Evolutionary conservation across 1,140 invertebrate species (phyloP).

Genomic region (Nixonia krombeini): DNA sequence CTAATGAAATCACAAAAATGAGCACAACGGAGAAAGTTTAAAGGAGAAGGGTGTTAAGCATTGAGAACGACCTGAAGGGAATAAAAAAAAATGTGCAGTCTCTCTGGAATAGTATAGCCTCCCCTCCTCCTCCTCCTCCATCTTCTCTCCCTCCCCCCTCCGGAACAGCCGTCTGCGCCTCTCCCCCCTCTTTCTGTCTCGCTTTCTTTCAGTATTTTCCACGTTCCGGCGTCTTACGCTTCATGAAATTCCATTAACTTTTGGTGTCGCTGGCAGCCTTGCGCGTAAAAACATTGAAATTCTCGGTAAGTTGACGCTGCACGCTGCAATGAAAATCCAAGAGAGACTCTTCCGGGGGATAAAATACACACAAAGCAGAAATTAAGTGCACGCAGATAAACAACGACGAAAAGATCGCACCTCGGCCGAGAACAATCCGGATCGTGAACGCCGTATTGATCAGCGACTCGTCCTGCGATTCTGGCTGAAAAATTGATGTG

Average conservation of each 20-base stretch:
- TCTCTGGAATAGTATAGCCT: constrained; percentile 25
- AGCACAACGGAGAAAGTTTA: constrained; percentile 34
- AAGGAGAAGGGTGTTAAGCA: constrained; percentile 37
- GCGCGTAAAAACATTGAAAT: constrained; percentile 39
- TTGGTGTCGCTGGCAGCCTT: constrained; percentile 29
- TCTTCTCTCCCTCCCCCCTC: not conserved
- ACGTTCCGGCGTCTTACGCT: constrained; percentile 24
- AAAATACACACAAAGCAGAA: constrained; percentile 1
- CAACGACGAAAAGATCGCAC: constrained; percentile 11
- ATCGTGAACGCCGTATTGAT: too few species aligned
- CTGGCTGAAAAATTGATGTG: too few species aligned
- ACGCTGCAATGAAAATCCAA: constrained; percentile 23
- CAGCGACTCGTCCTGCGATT: too few species aligned
- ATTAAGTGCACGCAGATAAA: constrained; percentile 28
- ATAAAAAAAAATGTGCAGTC: constrained; percentile 25
- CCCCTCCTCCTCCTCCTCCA: constrained; percentile 2
- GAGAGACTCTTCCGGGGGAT: not conserved
- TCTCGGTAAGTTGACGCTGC: constrained; percentile 19
- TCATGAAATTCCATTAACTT: constrained; percentile 46
- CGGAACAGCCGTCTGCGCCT: too few species aligned
- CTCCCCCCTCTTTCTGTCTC: not conserved
- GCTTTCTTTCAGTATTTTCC: constrained; percentile 18
- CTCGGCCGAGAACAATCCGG: too few species aligned
- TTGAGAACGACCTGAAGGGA: constrained; percentile 12
- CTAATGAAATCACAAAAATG: constrained; percentile 22